phyloP scores from a whole-genome alignment of 2,113 vertebrate genomes.

The Pseudopodoces humilis region DNA sequence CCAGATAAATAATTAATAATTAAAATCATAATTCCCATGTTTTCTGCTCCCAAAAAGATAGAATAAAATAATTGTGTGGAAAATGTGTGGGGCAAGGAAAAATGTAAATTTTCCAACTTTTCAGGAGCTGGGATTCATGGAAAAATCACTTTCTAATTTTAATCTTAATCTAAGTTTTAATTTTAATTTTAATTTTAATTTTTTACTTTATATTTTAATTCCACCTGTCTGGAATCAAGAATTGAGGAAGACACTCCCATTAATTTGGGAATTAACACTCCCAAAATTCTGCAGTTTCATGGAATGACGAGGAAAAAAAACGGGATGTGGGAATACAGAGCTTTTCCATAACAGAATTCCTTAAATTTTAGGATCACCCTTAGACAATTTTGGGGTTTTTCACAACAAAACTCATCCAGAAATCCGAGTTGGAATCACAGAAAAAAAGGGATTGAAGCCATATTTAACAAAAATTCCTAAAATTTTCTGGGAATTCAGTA shows the following conservation, averaged over 20 bases:
- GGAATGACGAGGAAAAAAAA: neutral
- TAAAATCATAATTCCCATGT: accelerated
- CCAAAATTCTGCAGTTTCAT: neutral
- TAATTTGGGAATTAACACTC: accelerated
- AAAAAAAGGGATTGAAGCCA: accelerated
- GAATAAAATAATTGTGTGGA: neutral
- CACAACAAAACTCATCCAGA: neutral
- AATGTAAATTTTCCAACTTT: accelerated
- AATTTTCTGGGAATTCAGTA: neutral
- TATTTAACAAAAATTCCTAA: neutral
- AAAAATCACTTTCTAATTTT: accelerated
- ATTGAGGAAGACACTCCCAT: accelerated
- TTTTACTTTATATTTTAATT: neutral
- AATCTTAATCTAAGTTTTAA: too few relatives aligned
- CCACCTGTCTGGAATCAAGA: neutral
- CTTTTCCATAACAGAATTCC: neutral
- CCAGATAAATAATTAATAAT: neutral
- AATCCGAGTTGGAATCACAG: neutral
- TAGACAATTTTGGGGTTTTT: neutral
- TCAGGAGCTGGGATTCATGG: neutral
- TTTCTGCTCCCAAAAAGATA: neutral
- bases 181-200: too few relatives aligned
- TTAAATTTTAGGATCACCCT: neutral
- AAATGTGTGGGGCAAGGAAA: neutral
- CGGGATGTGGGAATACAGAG: neutral